Evolutionary conservation across 2,797 vertebrate genomes (phyloP).

Genomic region (Darevskia nairensis): DNA sequence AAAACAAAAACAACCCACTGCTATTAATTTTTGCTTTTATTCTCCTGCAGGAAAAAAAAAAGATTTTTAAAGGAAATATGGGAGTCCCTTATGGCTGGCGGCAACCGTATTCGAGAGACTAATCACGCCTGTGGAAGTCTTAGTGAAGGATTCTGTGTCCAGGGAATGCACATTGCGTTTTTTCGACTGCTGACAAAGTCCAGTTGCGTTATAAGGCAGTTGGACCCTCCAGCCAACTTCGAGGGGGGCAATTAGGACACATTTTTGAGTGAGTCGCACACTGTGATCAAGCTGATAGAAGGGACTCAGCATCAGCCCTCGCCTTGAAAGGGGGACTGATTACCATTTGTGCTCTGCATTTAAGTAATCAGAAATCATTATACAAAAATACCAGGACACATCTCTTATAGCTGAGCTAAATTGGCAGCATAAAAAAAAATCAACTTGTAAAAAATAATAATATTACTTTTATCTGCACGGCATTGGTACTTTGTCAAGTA

Average conservation of each 20-base stretch:
- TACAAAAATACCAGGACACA: conserved; percentile 74
- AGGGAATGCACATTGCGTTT: conserved; percentile 56
- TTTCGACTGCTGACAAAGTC: conserved; percentile 72
- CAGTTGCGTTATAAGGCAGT: conserved; percentile 73
- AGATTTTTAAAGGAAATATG: conserved; percentile 54
- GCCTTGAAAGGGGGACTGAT: conserved; percentile 79
- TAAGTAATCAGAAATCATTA: conserved; percentile 81
- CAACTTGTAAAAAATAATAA: conserved; percentile 45
- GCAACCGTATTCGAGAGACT: conserved; percentile 60
- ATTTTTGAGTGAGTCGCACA: conserved; percentile 76
- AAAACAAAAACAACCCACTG: conserved; percentile 21
- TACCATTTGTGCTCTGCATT: conserved; percentile 78
- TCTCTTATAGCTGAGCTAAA: conserved; percentile 70
- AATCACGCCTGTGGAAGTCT: conserved; percentile 65
- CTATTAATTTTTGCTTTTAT: conserved; percentile 59
- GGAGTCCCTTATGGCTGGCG: conserved; percentile 38
- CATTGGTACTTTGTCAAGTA: not conserved
- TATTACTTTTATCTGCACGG: conserved; percentile 37
- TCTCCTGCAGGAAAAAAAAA: conserved; percentile 60
- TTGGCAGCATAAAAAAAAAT: conserved; percentile 55
- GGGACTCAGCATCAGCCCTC: conserved; percentile 74
- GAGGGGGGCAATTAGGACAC: conserved; percentile 78
- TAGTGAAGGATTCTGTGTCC: conserved; percentile 58
- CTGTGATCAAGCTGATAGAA: conserved; percentile 80
- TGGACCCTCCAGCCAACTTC: conserved; percentile 71